Conservation (phyloP, 2,797 vertebrate genomes). For the Pempheris klunzingeri region DNA sequence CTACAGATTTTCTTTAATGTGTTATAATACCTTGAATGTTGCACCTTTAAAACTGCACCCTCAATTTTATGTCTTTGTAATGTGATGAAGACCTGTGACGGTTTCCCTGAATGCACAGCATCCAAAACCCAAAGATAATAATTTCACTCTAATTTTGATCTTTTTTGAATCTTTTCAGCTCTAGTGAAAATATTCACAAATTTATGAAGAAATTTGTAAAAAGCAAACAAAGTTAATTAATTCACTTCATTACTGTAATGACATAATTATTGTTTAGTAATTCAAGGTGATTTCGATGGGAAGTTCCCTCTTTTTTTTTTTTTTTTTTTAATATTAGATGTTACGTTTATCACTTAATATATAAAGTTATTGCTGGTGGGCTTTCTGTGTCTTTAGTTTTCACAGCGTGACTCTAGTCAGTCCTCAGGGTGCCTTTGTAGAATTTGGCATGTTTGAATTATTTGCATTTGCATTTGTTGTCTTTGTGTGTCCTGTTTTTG, state of each 20-base stretch:
- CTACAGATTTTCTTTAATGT: not conserved
- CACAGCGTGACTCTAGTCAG: not conserved
- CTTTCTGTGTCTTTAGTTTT: not conserved
- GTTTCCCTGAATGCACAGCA: not conserved
- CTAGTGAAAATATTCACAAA: not conserved
- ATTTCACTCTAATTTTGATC: not conserved
- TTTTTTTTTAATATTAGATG: not conserved
- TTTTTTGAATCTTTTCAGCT: not conserved
- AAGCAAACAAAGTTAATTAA: not conserved
- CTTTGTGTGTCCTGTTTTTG: constrained; percentile 22
- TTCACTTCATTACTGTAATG: not conserved
- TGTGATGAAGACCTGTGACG: not conserved
- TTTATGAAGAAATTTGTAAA: too few relatives aligned
- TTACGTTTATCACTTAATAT: too few relatives aligned
- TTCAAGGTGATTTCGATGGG: too few relatives aligned
- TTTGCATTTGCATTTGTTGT: too few relatives aligned
- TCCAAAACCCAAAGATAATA: not conserved
- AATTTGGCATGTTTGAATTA: too few relatives aligned
- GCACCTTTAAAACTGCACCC: not conserved
- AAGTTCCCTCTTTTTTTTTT: not conserved
- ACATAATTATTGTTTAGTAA: not conserved
- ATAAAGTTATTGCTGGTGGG: too few relatives aligned
- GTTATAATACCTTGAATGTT: not conserved
- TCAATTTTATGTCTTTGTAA: not conserved
- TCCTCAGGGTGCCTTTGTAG: too few relatives aligned